A percentile compares a stretch with the other conserved stretches of the same genome.
Evolutionary conservation across 2,797 vertebrate genomes (phyloP).

Genomic region (Alosa sapidissima): DNA sequence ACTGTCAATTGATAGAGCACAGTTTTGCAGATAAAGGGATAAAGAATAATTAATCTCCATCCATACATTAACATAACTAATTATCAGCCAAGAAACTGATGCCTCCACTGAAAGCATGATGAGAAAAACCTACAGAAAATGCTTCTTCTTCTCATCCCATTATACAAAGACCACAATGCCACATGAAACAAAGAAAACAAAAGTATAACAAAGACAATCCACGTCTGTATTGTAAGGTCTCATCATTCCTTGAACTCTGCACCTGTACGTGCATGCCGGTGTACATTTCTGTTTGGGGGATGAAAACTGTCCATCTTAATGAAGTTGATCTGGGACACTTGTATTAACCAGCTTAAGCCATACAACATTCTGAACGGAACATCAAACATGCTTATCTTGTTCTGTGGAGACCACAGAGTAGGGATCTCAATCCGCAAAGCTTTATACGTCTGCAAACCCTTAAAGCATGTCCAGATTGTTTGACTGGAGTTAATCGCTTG

Average conservation of each 20-base stretch:
- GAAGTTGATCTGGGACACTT: not conserved
- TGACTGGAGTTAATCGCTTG: not conserved
- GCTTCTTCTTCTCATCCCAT: not conserved
- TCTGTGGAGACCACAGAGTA: not conserved
- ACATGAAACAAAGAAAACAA: slow-evolving; percentile 7
- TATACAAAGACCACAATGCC: not conserved
- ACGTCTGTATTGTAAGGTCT: not conserved
- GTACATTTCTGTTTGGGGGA: not conserved
- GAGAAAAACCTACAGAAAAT: not conserved
- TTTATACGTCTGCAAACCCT: not conserved
- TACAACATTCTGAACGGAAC: not conserved
- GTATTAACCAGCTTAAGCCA: not conserved
- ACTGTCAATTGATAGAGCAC: slow-evolving; percentile 24
- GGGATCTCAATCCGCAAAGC: not conserved
- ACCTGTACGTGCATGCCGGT: not conserved
- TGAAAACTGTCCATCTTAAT: not conserved
- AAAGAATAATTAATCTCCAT: not conserved
- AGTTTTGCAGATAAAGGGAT: slow-evolving; percentile 7
- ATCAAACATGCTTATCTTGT: not conserved
- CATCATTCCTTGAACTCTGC: not conserved
- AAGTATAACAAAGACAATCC: slow-evolving; percentile 1
- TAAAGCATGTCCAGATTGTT: not conserved
- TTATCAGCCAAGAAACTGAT: not conserved
- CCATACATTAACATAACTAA: not conserved
- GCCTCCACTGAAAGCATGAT: not conserved